These are phyloP conservation scores for Rhamnusium bicolor DNA, from an alignment of 2,888 invertebrate species.

Conservation along the genomic window DNA sequence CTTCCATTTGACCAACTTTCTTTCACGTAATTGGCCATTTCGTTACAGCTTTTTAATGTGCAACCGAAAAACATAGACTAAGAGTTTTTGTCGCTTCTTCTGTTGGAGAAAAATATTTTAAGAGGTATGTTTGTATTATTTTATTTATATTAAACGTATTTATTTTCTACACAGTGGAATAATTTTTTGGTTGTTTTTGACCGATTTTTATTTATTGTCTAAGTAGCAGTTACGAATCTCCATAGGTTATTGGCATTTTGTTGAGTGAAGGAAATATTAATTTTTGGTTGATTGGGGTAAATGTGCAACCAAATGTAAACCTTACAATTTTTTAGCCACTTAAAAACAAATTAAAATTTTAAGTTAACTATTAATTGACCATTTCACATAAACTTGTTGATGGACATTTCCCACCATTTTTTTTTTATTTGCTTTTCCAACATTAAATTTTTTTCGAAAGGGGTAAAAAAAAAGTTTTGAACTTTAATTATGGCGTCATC, in stretches of 20 bases:
- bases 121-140: constrained; percentile 25
- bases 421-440: too few species aligned
- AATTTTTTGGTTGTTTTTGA: constrained; percentile 4
- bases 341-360: too few species aligned
- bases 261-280: background rate
- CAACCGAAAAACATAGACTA: background rate
- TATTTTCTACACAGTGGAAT: constrained; percentile 16
- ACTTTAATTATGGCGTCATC: too few species aligned
- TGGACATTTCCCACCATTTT: too few species aligned
- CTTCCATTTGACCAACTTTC: constrained; percentile 46
- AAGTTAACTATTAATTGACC: too few species aligned
- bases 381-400: too few species aligned
- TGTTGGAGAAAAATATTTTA: constrained; percentile 9
- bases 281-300: too few species aligned
- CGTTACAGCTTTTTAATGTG: constrained; percentile 3
- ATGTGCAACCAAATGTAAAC: too few species aligned
- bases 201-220: background rate
- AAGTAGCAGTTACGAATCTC: constrained; percentile 16
- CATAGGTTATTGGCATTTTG: constrained; percentile 1
- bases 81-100: constrained; percentile 6
- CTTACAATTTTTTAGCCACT: too few species aligned
- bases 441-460: too few species aligned
- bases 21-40: constrained; percentile 11
- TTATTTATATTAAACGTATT: constrained; percentile 18
- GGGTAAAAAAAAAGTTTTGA: too few species aligned